Conservation (phyloP, 2,113 vertebrate genomes). For the Leucopsar rothschildi region DNA sequence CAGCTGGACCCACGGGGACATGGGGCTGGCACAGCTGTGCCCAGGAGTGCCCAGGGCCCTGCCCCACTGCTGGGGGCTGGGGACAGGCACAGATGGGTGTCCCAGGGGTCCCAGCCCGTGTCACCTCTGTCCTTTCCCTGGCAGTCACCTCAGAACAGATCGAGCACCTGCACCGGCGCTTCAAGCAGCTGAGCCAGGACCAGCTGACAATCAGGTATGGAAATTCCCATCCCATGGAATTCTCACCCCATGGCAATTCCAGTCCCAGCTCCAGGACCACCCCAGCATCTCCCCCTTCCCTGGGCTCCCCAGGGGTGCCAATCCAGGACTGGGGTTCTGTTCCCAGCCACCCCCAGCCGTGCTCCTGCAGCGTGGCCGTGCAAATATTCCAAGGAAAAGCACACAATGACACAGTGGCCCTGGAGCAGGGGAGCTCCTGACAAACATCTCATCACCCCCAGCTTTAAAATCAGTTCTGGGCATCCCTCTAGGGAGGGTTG, state of each 20-base stretch:
- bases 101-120: fast-evolving
- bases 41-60: background rate
- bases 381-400: fast-evolving
- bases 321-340: fast-evolving
- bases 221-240: fast-evolving
- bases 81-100: background rate
- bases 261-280: fast-evolving
- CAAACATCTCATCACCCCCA: fast-evolving
- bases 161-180: constrained; percentile 82
- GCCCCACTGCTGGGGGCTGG: fast-evolving
- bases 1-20: background rate
- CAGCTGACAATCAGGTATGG: constrained; percentile 83
- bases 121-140: background rate
- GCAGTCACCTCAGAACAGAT: constrained; percentile 90
- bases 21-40: fast-evolving
- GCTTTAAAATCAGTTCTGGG: background rate
- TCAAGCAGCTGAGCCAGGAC: constrained; percentile 83
- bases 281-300: background rate
- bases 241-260: fast-evolving
- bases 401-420: fast-evolving
- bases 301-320: fast-evolving
- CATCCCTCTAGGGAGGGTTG: background rate
- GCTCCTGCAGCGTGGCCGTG: background rate
- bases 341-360: fast-evolving
- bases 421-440: background rate